A percentile compares a stretch with the other conserved stretches of the same genome.
phyloP scores from a whole-genome alignment of 2,888 invertebrate species.

The Pterostichus niger region DNA sequence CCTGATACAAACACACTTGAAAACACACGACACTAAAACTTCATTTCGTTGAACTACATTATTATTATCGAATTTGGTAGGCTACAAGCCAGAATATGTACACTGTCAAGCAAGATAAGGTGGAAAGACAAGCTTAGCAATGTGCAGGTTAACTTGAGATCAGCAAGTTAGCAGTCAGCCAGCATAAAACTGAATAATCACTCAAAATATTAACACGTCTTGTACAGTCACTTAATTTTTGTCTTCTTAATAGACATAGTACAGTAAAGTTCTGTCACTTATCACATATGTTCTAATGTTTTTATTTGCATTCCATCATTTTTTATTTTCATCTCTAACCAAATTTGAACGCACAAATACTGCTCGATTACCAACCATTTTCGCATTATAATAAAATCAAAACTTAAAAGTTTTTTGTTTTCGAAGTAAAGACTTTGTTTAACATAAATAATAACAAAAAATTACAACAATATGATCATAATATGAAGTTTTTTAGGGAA shows the following conservation, averaged over 20 bases:
- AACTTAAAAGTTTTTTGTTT: constrained; percentile 72
- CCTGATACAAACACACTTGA: constrained; percentile 53
- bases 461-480: constrained; percentile 75
- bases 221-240: constrained; percentile 38
- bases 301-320: constrained; percentile 78
- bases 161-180: constrained; percentile 36
- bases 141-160: constrained; percentile 50
- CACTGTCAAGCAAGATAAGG: constrained; percentile 30
- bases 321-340: constrained; percentile 78
- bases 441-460: constrained; percentile 74
- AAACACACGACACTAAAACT: constrained; percentile 49
- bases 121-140: constrained; percentile 49
- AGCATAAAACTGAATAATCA: constrained; percentile 50
- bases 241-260: constrained; percentile 68
- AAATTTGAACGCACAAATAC: constrained; percentile 76
- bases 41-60: constrained; percentile 58
- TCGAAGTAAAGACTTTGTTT: constrained; percentile 72
- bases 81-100: constrained; percentile 26
- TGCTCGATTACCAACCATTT: constrained; percentile 72
- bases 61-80: constrained; percentile 42
- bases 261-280: constrained; percentile 75
- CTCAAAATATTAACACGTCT: constrained; percentile 49
- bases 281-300: constrained; percentile 78
- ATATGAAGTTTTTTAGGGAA: constrained; percentile 77
- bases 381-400: constrained; percentile 73